These are phyloP conservation scores for Drosophila meridionalis DNA, from an alignment of 2,888 invertebrate genomes.

Conservation along the genomic window DNA sequence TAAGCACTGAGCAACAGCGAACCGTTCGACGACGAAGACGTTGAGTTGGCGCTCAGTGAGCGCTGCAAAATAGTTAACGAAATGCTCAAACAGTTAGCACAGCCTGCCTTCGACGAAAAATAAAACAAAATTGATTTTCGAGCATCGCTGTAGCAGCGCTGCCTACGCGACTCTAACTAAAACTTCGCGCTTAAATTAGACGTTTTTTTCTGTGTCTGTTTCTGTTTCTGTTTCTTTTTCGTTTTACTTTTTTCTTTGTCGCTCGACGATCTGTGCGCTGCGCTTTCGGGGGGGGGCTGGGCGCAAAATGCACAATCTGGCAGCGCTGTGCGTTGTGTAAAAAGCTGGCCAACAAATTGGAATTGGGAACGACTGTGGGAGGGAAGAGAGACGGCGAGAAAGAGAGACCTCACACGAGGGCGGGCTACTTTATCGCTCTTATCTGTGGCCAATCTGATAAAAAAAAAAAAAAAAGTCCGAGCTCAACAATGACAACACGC, in stretches of 20 bases:
- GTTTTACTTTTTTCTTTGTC: neutral
- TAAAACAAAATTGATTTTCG: neutral
- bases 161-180: conserved; percentile 20
- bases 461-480: conserved; percentile 21
- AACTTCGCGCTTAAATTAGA: conserved; percentile 14
- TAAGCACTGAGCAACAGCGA: conserved; percentile 69
- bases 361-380: conserved; percentile 27
- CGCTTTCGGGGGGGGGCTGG: conserved; percentile 11
- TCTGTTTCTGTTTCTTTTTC: neutral
- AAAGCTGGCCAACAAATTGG: conserved; percentile 35
- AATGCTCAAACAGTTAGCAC: conserved; percentile 13
- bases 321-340: conserved; percentile 53
- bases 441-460: conserved; percentile 68
- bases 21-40: conserved; percentile 80
- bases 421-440: conserved; percentile 57
- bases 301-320: conserved; percentile 47
- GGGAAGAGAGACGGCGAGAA: conserved; percentile 7
- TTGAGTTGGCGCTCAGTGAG: conserved; percentile 75
- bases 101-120: neutral
- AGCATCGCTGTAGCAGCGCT: conserved; percentile 26
- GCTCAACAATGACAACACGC: conserved; percentile 13
- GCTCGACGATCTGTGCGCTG: conserved; percentile 11
- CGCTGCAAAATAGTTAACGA: conserved; percentile 64
- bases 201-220: neutral
- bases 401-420: conserved; percentile 21